phyloP scores from a whole-genome alignment of 2,113 vertebrate genomes.

The Dipodomys stephensi region DNA sequence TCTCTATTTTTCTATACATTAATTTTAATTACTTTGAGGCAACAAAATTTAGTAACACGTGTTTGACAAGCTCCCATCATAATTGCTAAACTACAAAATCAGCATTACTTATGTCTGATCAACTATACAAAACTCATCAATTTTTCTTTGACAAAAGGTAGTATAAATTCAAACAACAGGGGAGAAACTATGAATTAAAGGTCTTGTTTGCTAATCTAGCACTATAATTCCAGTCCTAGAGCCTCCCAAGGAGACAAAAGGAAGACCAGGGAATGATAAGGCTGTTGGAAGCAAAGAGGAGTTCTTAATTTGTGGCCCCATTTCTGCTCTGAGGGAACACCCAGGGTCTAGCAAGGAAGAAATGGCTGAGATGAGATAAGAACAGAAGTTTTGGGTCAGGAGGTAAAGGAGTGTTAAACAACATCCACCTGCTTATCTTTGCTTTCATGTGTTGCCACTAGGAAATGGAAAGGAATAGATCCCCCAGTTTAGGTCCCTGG shows the following conservation, averaged over 20 bases:
- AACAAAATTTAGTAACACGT: constrained; percentile 52
- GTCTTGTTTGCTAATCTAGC: constrained; percentile 67
- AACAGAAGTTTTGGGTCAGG: constrained; percentile 63
- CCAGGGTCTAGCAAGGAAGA: constrained; percentile 56
- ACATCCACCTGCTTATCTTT: neutral
- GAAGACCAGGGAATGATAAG: neutral
- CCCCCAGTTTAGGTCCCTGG: neutral
- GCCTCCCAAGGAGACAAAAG: neutral
- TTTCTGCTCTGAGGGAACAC: constrained; percentile 68
- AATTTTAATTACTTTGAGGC: constrained; percentile 60
- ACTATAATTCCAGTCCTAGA: constrained; percentile 66
- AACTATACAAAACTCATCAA: constrained; percentile 42
- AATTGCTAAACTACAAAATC: constrained; percentile 31
- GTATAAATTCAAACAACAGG: constrained; percentile 47
- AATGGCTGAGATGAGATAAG: constrained; percentile 49
- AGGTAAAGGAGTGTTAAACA: constrained; percentile 5
- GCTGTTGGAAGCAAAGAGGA: neutral
- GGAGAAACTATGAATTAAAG: neutral
- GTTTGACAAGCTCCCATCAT: constrained; percentile 42
- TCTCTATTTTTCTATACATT: neutral
- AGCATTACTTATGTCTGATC: constrained; percentile 34
- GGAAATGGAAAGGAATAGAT: neutral
- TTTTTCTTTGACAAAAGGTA: constrained; percentile 50
- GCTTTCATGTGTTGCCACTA: neutral
- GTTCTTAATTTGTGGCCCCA: neutral